Base-by-base conservation (phyloP, 1,140 invertebrate species). In the Mactra quadrangularis region DNA sequence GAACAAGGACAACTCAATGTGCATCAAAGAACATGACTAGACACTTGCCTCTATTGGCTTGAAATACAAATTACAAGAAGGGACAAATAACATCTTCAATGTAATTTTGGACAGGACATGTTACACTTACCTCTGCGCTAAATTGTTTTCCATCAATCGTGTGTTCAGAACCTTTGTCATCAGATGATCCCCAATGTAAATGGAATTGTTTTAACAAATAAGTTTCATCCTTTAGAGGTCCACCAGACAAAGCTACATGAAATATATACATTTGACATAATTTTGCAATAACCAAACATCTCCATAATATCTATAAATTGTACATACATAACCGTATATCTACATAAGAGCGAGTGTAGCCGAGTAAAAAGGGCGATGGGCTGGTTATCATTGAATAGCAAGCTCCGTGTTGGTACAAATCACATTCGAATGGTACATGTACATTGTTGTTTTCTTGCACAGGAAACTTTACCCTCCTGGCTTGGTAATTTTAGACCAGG, bases 111-210 rank as follows among this genome's bases (percentile, higher is more conserved):
- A n/a, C n/a, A n/a, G n/a, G n/a, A n/a, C n/a, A n/a, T n/a, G n/a
- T n/a, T n/a, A n/a, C 7, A 22, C 38, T 1, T 92, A 97, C 96
- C 94, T 99, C 98, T 38, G 96, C 97, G 13, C 97, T 95, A 93
- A 96, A 99, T 27, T 95, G 94, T 84, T 96, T 95, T 6, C 97
- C 97, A 90, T 99, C 96, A 1, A 99, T 74, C 92, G 93, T 13
- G 92, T 94, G 50, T 76, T 94, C 93, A 0, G 92, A 92, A 1
- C 93, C 93, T 1, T 84, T 60, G 29, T 87, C 70, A 76, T 89
- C 84, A 3, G 84, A 76, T 0, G 68, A 59, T 1, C 93, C 93
- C 93, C 93, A 94, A 81, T 94, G 93, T 33, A 93, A 89, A 83
- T 94, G 93, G 53, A 94, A 93, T 86, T 94, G 92, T 0, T 82